These are phyloP conservation scores for Mycetomoellerius zeteki DNA, from an alignment of 1,140 invertebrate species.

Conservation along the genomic window DNA sequence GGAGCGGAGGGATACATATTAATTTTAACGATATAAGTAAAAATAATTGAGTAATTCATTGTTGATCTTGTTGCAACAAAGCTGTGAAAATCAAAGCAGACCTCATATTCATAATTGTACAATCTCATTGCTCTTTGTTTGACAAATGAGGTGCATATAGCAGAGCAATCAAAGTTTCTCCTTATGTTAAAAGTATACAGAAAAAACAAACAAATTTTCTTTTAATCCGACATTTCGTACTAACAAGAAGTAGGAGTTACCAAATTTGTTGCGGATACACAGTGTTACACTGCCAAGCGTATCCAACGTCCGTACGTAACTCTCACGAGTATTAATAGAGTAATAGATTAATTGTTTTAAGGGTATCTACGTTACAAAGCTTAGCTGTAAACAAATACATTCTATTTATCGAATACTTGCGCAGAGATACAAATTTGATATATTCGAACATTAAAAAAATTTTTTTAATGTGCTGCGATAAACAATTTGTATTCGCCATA, in stretches of 20 bases:
- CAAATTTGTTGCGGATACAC: conserved; percentile 18
- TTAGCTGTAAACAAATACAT: background rate
- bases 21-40: conserved; percentile 17
- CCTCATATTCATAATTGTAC: conserved; percentile 25
- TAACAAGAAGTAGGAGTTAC: conserved; percentile 34
- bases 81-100: conserved; percentile 36
- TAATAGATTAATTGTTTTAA: conserved; percentile 50
- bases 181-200: background rate
- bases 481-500: background rate
- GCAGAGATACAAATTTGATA: background rate
- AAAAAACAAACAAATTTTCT: conserved; percentile 1
- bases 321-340: conserved; percentile 43
- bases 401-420: conserved; percentile 27
- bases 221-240: background rate
- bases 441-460: background rate
- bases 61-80: conserved; percentile 18
- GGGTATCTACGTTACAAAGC: background rate
- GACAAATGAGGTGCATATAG: background rate
- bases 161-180: conserved; percentile 3
- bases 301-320: conserved; percentile 59
- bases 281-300: conserved; percentile 69
- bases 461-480: background rate
- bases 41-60: background rate
- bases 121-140: conserved; percentile 1
- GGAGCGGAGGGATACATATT: background rate